Evolutionary conservation across 1,140 invertebrate genomes (phyloP).

Genomic region (Pinna nobilis): DNA sequence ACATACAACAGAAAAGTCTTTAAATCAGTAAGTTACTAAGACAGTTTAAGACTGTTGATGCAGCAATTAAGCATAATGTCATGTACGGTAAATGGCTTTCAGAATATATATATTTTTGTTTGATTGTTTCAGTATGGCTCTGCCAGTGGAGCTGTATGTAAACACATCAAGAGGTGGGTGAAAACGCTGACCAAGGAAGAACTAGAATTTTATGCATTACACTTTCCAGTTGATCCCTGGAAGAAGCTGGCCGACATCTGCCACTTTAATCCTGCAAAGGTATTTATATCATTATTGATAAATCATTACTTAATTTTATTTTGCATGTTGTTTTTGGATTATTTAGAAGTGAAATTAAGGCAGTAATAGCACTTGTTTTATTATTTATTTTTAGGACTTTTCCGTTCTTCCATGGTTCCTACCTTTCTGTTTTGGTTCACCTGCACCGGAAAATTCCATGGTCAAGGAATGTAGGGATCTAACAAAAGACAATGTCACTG

Average conservation of each 20-base stretch:
- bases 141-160: conserved; percentile 63
- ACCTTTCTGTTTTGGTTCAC: conserved; percentile 63
- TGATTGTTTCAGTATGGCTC: conserved; percentile 56
- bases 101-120: too few species aligned
- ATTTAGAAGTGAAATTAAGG: too few species aligned
- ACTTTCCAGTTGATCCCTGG: conserved; percentile 68
- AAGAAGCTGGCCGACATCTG: conserved; percentile 69
- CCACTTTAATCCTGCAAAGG: conserved; percentile 67
- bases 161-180: conserved; percentile 63
- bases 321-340: too few species aligned
- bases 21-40: too few species aligned
- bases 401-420: conserved; percentile 67
- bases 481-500: conserved; percentile 62
- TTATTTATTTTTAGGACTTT: conserved; percentile 60
- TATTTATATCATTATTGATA: too few species aligned
- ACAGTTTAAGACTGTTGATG: too few species aligned
- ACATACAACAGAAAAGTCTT: not conserved
- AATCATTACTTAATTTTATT: too few species aligned
- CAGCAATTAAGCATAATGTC: too few species aligned
- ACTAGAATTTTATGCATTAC: conserved; percentile 67
- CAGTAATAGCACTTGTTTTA: too few species aligned
- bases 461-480: conserved; percentile 51
- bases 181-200: conserved; percentile 59
- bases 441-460: conserved; percentile 54
- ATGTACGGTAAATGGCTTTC: too few species aligned